A percentile compares a stretch with the other conserved stretches of the same genome.
phyloP scores from a whole-genome alignment of 2,888 invertebrate species.

The Sphaerolaimus hirsutus region DNA sequence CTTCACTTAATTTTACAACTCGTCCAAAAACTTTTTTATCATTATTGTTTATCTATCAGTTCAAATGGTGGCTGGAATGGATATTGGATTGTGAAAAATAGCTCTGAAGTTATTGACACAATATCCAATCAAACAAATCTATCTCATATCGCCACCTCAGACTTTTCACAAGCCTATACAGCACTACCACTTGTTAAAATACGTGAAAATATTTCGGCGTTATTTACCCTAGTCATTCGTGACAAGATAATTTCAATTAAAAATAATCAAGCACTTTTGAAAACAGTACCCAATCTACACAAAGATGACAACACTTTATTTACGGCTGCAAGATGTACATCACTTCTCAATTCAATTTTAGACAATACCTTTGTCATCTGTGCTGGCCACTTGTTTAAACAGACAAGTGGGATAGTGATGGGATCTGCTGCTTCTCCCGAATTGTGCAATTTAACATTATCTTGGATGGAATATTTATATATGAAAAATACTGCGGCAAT shows the following conservation, averaged over 20 bases:
- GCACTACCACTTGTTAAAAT: neutral
- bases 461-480: neutral
- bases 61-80: neutral
- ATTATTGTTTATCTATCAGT: neutral
- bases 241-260: too few species aligned
- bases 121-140: neutral
- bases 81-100: neutral
- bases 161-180: neutral
- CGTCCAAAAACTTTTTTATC: neutral
- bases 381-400: neutral
- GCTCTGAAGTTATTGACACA: neutral
- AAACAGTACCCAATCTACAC: too few species aligned
- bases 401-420: neutral
- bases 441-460: neutral
- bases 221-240: neutral
- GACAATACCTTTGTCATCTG: neutral
- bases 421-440: neutral
- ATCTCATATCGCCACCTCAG: neutral
- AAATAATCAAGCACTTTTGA: too few species aligned
- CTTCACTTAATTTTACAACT: neutral
- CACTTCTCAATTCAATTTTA: too few species aligned
- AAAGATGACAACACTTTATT: too few species aligned
- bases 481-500: neutral
- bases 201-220: neutral
- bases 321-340: too few species aligned